Percentiles rank a stretch among this genome's conserved stretches.
Conservation (phyloP, 1,140 invertebrate genomes). For the Drosophila asahinai region DNA sequence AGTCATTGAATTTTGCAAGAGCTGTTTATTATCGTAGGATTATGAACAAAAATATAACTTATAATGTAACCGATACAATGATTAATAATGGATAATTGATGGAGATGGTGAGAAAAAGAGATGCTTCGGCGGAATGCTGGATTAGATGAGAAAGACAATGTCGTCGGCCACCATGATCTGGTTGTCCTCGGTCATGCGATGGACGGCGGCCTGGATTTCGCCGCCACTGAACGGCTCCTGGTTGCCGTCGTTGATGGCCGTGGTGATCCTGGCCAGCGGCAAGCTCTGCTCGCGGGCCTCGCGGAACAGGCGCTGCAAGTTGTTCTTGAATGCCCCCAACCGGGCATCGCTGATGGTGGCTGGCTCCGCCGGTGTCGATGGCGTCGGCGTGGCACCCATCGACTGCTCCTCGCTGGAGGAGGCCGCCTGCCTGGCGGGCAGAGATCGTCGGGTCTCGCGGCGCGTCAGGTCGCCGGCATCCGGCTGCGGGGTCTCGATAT, state of each 20-base stretch:
- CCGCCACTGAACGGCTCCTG: slow-evolving; percentile 88
- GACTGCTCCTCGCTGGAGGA: slow-evolving; percentile 37
- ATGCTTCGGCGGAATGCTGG: slow-evolving; percentile 9
- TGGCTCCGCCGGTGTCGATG: slow-evolving; percentile 7
- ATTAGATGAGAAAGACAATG: slow-evolving; percentile 94
- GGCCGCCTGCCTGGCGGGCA: slow-evolving; percentile 32
- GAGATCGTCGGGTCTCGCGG: slow-evolving; percentile 70
- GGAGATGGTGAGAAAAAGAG: not conserved
- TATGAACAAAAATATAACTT: slow-evolving; percentile 45
- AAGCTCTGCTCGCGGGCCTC: slow-evolving; percentile 90
- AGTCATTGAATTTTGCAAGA: not conserved
- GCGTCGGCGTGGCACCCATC: not conserved
- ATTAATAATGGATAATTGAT: not conserved
- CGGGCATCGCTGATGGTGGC: slow-evolving; percentile 62
- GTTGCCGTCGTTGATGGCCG: slow-evolving; percentile 88
- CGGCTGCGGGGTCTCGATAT: slow-evolving; percentile 71
- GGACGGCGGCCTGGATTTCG: slow-evolving; percentile 92
- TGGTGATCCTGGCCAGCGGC: slow-evolving; percentile 87
- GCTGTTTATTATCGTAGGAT: slow-evolving; percentile 34
- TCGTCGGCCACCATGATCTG: slow-evolving; percentile 96
- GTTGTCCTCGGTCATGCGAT: slow-evolving; percentile 94
- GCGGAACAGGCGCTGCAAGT: slow-evolving; percentile 89
- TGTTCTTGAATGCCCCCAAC: slow-evolving; percentile 87
- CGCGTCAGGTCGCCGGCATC: slow-evolving; percentile 80
- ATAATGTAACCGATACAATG: slow-evolving; percentile 37